These are phyloP conservation scores for Nectonema munidae DNA, from an alignment of 2,888 invertebrate species.

Conservation along the genomic window DNA sequence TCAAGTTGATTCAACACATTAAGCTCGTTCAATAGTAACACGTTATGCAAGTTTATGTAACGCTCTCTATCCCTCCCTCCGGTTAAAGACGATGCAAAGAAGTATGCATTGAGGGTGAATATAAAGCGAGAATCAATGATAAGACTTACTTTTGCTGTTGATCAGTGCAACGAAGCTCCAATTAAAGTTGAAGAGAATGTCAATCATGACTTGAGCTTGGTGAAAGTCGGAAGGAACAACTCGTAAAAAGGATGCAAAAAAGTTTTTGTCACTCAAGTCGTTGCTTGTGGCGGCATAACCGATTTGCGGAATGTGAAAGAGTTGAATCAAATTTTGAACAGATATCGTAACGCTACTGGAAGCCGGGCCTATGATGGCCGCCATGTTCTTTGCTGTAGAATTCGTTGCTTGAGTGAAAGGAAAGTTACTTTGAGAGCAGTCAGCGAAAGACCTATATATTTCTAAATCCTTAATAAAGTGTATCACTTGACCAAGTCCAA, in stretches of 20 bases:
- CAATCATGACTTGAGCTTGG: constrained; percentile 39
- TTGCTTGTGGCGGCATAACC: constrained; percentile 43
- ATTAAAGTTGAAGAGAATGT: constrained; percentile 34
- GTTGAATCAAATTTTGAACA: constrained; percentile 41
- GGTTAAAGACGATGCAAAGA: no score
- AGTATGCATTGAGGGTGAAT: no score
- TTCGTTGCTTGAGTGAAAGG: not conserved
- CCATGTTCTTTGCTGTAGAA: constrained; percentile 23
- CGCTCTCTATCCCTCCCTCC: no score
- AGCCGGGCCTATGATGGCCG: constrained; percentile 41
- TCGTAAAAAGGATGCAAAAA: constrained; percentile 40
- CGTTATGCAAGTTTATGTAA: no score
- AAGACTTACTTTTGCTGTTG: constrained; percentile 37
- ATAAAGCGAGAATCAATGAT: not conserved
- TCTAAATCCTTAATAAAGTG: constrained; percentile 39
- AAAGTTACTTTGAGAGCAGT: not conserved
- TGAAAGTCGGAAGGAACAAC: constrained; percentile 44
- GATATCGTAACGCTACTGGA: constrained; percentile 36
- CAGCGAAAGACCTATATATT: no score
- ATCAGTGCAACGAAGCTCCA: constrained; percentile 46
- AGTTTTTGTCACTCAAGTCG: constrained; percentile 38
- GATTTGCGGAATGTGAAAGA: constrained; percentile 34
- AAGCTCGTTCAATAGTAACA: no score
- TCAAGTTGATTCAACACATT: no score
- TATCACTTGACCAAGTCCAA: constrained; percentile 41